These are phyloP conservation scores for Ophonus ardosiacus DNA, from an alignment of 2,888 invertebrate species.

Conservation along the genomic window DNA sequence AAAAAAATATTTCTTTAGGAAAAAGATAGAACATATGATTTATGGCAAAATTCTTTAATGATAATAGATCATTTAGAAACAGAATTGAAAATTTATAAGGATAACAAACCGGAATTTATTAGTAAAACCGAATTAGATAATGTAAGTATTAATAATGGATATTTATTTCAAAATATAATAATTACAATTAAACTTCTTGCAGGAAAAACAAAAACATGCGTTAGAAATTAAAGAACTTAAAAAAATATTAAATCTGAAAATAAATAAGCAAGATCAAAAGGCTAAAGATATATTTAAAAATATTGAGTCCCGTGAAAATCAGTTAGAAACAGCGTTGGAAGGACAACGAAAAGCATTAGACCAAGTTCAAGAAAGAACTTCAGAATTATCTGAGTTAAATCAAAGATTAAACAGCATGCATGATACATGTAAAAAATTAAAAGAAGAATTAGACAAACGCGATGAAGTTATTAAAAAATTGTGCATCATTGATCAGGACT, in stretches of 20 bases:
- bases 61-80: slow-evolving; percentile 83
- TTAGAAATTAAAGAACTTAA: slow-evolving; percentile 68
- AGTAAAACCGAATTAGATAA: slow-evolving; percentile 70
- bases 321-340: slow-evolving; percentile 57
- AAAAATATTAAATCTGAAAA: slow-evolving; percentile 67
- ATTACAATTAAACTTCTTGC: background rate
- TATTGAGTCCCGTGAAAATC: slow-evolving; percentile 68
- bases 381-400: slow-evolving; percentile 70
- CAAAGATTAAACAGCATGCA: slow-evolving; percentile 67
- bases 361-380: slow-evolving; percentile 66
- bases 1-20: slow-evolving; percentile 76
- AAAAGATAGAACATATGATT: slow-evolving; percentile 80
- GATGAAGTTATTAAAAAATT: slow-evolving; percentile 74
- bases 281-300: slow-evolving; percentile 68
- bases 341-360: slow-evolving; percentile 11
- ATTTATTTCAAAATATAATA: background rate
- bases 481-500: slow-evolving; percentile 75
- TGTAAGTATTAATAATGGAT: slow-evolving; percentile 65
- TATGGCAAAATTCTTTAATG: slow-evolving; percentile 84
- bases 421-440: slow-evolving; percentile 72
- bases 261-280: slow-evolving; percentile 68
- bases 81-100: slow-evolving; percentile 79
- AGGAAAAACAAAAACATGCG: slow-evolving; percentile 61
- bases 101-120: slow-evolving; percentile 70
- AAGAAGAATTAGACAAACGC: slow-evolving; percentile 74